Evolutionary conservation across 37 sponge, comb jelly and placozoan genomes (phyloP).

Genomic region (Chondrilla cf. caribensis): DNA sequence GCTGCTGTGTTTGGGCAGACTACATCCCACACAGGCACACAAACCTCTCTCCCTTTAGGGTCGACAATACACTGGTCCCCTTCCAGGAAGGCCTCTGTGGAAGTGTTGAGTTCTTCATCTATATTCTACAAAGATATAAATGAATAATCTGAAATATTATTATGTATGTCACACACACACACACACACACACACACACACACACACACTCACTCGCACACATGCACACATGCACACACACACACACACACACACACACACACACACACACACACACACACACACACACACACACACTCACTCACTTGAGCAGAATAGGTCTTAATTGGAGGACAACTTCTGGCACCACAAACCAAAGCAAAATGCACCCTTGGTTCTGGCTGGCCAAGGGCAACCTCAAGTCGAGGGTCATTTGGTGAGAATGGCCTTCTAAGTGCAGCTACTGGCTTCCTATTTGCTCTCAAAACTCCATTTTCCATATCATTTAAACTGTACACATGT

Average conservation of each 20-base stretch:
- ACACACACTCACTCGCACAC: background rate
- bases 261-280: constrained; percentile 3
- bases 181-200: background rate
- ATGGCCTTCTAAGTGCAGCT: constrained; percentile 71
- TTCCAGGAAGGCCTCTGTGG: constrained; percentile 80
- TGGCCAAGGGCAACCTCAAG: constrained; percentile 58
- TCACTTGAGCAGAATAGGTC: constrained; percentile 81
- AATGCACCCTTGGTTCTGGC: constrained; percentile 86
- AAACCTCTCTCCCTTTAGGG: constrained; percentile 66
- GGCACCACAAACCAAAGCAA: constrained; percentile 98
- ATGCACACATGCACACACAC: background rate
- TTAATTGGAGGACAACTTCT: constrained; percentile 96
- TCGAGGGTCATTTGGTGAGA: constrained; percentile 77
- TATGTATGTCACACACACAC: too few species aligned
- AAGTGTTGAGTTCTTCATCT: constrained; percentile 69
- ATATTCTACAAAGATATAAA: constrained; percentile 78
- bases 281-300: background rate
- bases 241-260: constrained; percentile 2
- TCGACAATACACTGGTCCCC: constrained; percentile 60
- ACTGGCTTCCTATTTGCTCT: constrained; percentile 85
- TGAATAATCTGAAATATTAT: too few species aligned
- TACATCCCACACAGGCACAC: too few species aligned
- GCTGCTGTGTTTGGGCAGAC: too few species aligned
- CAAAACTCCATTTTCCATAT: constrained; percentile 96
- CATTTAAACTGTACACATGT: constrained; percentile 82